Conservation (phyloP, 2,113 vertebrate species). For the Erythrocercus mccallii region DNA sequence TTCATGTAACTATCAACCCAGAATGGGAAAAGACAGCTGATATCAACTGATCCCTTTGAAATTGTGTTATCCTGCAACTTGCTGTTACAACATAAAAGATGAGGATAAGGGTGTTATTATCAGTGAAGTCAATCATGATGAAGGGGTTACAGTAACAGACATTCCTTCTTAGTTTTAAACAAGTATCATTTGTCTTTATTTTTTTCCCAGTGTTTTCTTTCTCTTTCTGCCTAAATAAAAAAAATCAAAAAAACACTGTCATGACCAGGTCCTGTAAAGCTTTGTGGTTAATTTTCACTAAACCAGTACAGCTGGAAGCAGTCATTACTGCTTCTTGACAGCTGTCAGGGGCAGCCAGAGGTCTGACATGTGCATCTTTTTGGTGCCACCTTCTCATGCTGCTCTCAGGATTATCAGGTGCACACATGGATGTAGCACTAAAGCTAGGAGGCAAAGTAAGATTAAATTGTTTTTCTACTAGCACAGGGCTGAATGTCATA, state of each 20-base stretch:
- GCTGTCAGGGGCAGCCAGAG: neutral
- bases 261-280: neutral
- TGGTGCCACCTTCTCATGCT: neutral
- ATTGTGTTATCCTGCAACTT: neutral
- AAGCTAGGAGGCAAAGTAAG: neutral
- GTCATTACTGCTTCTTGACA: neutral
- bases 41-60: neutral
- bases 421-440: rapidly evolving
- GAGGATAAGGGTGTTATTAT: neutral
- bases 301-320: neutral
- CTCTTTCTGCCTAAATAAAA: neutral
- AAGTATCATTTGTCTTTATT: neutral
- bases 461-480: neutral
- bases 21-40: neutral
- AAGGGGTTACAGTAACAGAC: neutral
- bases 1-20: rapidly evolving
- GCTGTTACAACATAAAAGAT: neutral
- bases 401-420: neutral
- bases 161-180: neutral
- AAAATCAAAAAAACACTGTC: no score
- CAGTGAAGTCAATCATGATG: neutral
- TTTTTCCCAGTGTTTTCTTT: neutral
- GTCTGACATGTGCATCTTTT: neutral
- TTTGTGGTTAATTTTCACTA: neutral
- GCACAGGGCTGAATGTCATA: neutral